A percentile compares a stretch with the other conserved stretches of the same genome.
Evolutionary conservation across 2,113 vertebrate genomes (phyloP).

Genomic region (Muntiacus muntjak): DNA sequence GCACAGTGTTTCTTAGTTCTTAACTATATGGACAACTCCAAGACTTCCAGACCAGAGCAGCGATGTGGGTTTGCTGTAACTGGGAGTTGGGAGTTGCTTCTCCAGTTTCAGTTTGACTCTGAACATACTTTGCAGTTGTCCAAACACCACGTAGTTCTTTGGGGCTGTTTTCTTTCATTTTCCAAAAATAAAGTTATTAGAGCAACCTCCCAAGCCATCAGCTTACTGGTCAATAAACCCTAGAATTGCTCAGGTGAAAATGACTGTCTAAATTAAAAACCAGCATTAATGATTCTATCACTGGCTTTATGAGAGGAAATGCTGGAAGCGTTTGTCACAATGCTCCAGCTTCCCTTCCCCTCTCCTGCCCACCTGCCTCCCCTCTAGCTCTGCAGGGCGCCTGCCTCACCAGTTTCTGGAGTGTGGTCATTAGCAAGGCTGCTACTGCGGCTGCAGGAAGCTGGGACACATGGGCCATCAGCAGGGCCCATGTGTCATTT

Average conservation of each 20-base stretch:
- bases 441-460: neutral
- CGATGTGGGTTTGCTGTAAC: neutral
- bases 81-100: neutral
- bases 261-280: neutral
- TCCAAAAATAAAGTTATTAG: constrained; percentile 38
- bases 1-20: neutral
- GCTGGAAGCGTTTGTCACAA: neutral
- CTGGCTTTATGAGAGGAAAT: neutral
- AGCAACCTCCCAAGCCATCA: constrained; percentile 17
- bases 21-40: neutral
- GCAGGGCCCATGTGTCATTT: constrained; percentile 21
- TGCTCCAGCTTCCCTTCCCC: neutral
- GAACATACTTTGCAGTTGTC: neutral
- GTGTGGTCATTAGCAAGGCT: neutral
- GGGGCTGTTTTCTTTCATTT: constrained; percentile 26
- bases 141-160: neutral
- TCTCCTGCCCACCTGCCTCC: neutral
- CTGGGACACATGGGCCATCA: neutral
- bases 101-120: neutral
- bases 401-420: neutral
- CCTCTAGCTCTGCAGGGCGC: neutral
- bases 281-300: neutral
- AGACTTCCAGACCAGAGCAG: neutral
- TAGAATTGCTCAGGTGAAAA: neutral
- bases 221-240: constrained; percentile 11